Evolutionary conservation across 2,797 vertebrate genomes (phyloP), one percentile per base, ranked within the genome.

Genomic region (Channallabes apus): DNA sequence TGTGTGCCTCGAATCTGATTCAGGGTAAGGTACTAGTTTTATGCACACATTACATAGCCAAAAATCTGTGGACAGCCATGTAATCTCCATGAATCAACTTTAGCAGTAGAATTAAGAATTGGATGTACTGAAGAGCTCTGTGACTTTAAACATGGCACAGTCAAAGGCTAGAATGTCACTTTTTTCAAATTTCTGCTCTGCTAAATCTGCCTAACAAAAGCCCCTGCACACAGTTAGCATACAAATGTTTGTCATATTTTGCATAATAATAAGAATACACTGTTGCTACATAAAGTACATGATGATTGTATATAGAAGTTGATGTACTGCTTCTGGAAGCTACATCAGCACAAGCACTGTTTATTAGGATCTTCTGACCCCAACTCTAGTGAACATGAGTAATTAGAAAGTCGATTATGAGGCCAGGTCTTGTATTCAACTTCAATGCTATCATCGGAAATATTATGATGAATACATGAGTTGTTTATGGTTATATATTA

Each of bases 1-100:
- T 35, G 97, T 99, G 85, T 99, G 98, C 86, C 92, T 99, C 91
- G 98, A 99, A 91, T 98, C 97, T 0, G 97, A 99, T 87, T 96
- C 92, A 0, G 97, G 98, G 98, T 99, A 91, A 96, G 96, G 38
- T 2, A 9, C n/a, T 22, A 54, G 9, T n/a, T 38, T 17, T 5
- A 27, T 14, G 61, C 8, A 61, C n/a, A 12, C 29, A 32, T 2
- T 0, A 22, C n/a, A n/a, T 17, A 4, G 27, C 27, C 27, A 58
- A 76, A 76, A 56, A 3, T 58, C 20, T 20, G 3, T 76, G 3
- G 27, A 76, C 27, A 56, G 69, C 12, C 32, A 22, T 20, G 35
- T 9, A 38, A 3, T 71, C 20, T 41, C 38, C 8, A 14, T 24
- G 24, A 35, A 24, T 9, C 38, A 38, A 14, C 35, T 2, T 2